Percentiles rank a stretch among this genome's conserved stretches.
Evolutionary conservation across 2,113 vertebrate species (phyloP).

Genomic region (Colinus virginianus): DNA sequence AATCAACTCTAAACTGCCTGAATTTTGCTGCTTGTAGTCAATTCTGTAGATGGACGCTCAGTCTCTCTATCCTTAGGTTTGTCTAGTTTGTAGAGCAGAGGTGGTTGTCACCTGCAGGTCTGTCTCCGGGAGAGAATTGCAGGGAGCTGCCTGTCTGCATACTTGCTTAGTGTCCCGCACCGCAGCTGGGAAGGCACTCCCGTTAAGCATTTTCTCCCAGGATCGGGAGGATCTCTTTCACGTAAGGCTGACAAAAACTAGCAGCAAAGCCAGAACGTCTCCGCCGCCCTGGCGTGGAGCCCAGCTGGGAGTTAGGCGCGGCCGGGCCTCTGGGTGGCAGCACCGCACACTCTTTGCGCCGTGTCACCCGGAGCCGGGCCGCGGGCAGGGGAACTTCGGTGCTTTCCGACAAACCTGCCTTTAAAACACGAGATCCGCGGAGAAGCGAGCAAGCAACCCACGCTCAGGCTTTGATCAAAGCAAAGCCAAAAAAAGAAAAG

Average conservation of each 20-base stretch:
- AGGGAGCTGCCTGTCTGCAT: no score
- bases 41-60: neutral
- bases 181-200: neutral
- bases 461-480: neutral
- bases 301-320: neutral
- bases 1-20: rapidly evolving
- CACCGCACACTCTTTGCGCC: constrained; percentile 28
- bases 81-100: rapidly evolving
- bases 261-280: neutral
- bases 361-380: neutral
- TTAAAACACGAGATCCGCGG: rapidly evolving
- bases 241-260: neutral
- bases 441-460: neutral
- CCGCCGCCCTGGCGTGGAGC: no score
- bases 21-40: neutral
- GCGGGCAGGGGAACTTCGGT: constrained; percentile 30
- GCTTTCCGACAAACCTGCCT: neutral
- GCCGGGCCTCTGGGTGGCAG: constrained; percentile 79
- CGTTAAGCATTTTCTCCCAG: neutral
- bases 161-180: no score
- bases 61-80: neutral
- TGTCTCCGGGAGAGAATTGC: no score
- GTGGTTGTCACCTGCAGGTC: neutral
- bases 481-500: no score
- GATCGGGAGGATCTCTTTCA: neutral